Evolutionary conservation across 2,113 vertebrate species (phyloP).

Genomic region (Heterotilapia buettikoferi): DNA sequence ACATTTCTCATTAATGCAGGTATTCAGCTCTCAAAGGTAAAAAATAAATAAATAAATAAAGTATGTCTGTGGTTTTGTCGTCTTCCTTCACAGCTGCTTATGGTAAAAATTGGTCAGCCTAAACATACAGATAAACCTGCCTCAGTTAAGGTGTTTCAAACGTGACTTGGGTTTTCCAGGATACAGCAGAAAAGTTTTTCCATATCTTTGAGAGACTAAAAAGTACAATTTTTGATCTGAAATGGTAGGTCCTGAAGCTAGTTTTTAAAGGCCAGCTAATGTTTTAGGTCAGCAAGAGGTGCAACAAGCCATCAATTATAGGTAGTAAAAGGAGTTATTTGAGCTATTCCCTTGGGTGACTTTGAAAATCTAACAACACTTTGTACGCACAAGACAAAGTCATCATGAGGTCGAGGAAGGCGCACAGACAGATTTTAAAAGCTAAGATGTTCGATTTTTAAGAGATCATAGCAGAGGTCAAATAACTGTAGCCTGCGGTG

Average conservation of each 20-base stretch:
- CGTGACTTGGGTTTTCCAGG: neutral
- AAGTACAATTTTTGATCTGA: neutral
- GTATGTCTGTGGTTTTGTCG: neutral
- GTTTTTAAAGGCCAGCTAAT: neutral
- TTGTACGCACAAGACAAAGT: conserved; percentile 1
- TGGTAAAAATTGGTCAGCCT: neutral
- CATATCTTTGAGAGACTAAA: neutral
- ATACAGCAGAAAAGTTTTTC: neutral
- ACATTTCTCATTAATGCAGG: conserved; percentile 7
- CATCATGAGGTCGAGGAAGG: neutral
- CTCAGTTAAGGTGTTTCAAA: neutral
- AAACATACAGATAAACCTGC: neutral
- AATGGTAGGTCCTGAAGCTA: neutral
- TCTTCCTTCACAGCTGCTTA: neutral
- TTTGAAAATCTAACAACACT: conserved; percentile 10
- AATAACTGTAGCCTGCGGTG: neutral
- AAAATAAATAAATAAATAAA: neutral
- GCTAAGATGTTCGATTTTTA: conserved; percentile 1
- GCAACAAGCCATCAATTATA: conserved; percentile 4
- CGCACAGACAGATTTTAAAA: neutral
- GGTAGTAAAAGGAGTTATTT: neutral
- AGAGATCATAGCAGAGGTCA: neutral
- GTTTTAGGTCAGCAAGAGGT: neutral
- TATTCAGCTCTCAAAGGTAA: neutral
- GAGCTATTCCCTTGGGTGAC: neutral